Percentiles rank a stretch among this genome's conserved stretches.
phyloP scores from a whole-genome alignment of 2,113 vertebrate species.

The Coracopsis vasa region DNA sequence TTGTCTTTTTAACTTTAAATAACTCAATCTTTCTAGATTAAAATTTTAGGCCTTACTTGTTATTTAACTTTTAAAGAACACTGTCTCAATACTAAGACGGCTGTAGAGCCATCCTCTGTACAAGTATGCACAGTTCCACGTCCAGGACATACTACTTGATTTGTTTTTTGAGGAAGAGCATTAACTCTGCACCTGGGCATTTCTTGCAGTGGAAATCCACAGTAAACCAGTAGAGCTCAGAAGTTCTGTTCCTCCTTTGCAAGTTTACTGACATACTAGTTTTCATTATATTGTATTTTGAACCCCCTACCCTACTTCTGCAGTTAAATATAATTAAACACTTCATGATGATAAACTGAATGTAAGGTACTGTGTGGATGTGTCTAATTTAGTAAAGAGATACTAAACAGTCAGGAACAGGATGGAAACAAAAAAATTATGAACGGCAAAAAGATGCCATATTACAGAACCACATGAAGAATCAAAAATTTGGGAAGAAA shows the following conservation, averaged over 20 bases:
- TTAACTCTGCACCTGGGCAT: neutral
- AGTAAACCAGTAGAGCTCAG: neutral
- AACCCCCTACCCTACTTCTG: neutral
- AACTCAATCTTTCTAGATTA: neutral
- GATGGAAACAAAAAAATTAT: neutral
- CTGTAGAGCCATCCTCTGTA: neutral
- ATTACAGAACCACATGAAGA: neutral
- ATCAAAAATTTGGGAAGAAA: neutral
- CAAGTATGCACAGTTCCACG: neutral
- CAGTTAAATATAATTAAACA: neutral
- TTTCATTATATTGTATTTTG: neutral
- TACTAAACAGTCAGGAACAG: neutral
- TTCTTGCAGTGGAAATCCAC: neutral
- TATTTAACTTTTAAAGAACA: neutral
- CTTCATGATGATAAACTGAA: neutral
- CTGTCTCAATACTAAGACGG: neutral
- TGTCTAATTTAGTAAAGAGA: neutral
- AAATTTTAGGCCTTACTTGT: neutral
- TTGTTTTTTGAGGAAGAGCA: neutral
- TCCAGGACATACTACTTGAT: neutral
- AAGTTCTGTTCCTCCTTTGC: neutral
- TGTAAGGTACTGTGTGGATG: neutral
- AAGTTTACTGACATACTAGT: neutral
- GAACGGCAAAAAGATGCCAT: neutral
- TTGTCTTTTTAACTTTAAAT: neutral